Conservation (phyloP, 2,888 invertebrate genomes). For the Stramonita haemastoma region DNA sequence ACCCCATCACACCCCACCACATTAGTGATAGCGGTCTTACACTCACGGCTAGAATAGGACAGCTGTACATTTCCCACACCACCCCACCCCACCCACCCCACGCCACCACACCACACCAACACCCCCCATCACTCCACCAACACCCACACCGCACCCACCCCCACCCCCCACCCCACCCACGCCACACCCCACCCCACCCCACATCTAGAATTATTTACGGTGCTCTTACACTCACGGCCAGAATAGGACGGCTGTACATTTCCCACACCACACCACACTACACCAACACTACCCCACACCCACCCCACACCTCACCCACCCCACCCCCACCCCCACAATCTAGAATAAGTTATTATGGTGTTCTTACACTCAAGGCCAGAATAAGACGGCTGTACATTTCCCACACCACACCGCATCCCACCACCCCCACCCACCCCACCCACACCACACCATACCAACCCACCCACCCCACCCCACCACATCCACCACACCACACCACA, state of each 20-base stretch:
- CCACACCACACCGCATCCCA: no score
- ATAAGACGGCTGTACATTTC: slow-evolving; percentile 59
- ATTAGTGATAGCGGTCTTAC: not conserved
- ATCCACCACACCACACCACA: not conserved
- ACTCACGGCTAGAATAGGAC: slow-evolving; percentile 38
- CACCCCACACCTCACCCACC: not conserved
- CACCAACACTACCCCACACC: not conserved
- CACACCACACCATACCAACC: not conserved
- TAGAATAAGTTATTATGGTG: no score
- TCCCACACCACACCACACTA: not conserved
- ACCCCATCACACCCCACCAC: not conserved
- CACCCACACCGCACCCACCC: not conserved
- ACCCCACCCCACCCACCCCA: not conserved
- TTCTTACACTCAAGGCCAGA: slow-evolving; percentile 52
- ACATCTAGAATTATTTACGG: no score
- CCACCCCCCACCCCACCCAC: not conserved
- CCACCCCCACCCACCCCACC: not conserved
- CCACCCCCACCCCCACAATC: not conserved
- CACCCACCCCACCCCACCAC: not conserved
- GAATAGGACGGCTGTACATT: slow-evolving; percentile 45
- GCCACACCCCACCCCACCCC: not conserved
- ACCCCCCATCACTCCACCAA: not conserved
- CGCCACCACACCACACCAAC: not conserved
- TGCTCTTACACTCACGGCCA: no score
- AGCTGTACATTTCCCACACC: not conserved